These are phyloP conservation scores for Ctena decussata DNA, from an alignment of 2,888 invertebrate species.

Conservation along the genomic window DNA sequence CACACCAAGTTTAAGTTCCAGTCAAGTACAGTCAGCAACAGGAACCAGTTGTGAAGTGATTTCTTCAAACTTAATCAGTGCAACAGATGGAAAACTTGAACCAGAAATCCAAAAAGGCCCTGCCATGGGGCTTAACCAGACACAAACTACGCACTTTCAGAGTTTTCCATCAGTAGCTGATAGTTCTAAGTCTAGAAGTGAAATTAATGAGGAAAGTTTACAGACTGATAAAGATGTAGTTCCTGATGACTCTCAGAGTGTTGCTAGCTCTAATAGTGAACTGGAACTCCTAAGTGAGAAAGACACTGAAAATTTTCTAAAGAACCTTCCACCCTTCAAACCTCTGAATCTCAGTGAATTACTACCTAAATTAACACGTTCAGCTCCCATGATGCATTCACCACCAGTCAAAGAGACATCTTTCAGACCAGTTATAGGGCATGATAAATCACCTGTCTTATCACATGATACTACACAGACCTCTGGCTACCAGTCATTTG, in stretches of 20 bases:
- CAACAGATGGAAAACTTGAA: no score
- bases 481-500: constrained; percentile 46
- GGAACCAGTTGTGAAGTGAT: no score
- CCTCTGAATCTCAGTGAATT: constrained; percentile 68
- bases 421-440: constrained; percentile 65
- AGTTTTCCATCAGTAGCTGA: no score
- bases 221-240: constrained; percentile 17
- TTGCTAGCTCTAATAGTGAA: constrained; percentile 70
- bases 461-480: background rate
- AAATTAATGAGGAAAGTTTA: background rate
- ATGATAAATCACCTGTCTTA: constrained; percentile 8
- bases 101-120: no score
- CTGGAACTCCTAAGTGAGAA: constrained; percentile 64
- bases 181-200: no score
- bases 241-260: constrained; percentile 64
- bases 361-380: constrained; percentile 51
- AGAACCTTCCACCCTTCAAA: constrained; percentile 73
- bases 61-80: no score
- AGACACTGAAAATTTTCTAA: constrained; percentile 72
- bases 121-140: no score
- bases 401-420: constrained; percentile 75
- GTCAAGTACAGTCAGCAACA: no score
- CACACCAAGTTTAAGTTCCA: background rate
- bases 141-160: no score
- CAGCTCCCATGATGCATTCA: constrained; percentile 48